Percentiles rank a stretch among this genome's conserved stretches.
These are phyloP conservation scores for Passer domesticus DNA, from an alignment of 2,113 vertebrate species.

Conservation along the genomic window DNA sequence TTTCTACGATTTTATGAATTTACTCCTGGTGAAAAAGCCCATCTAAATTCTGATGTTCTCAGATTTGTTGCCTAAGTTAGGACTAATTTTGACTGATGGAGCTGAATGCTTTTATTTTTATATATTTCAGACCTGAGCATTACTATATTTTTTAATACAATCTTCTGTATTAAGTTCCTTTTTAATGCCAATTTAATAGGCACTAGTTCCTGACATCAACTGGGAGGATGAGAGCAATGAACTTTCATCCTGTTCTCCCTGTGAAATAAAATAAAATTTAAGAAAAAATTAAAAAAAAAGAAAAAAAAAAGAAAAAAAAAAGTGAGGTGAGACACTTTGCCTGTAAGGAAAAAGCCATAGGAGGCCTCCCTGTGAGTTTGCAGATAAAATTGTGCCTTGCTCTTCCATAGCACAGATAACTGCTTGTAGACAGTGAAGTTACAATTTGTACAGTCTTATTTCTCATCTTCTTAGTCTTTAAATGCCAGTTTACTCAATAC, in stretches of 20 bases:
- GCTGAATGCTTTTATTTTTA: not conserved
- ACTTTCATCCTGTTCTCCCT: not conserved
- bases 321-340: not conserved
- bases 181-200: not conserved
- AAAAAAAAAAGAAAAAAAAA: not conserved
- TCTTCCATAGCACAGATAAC: not conserved
- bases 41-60: not conserved
- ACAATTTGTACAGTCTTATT: not conserved
- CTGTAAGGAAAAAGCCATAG: not conserved
- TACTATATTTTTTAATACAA: not conserved
- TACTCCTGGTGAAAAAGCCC: not conserved
- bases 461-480: not conserved
- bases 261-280: not conserved
- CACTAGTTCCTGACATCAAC: not conserved
- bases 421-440: not conserved
- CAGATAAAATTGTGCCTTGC: not conserved
- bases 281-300: not conserved
- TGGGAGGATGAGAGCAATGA: not conserved
- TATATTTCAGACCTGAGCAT: not conserved
- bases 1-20: not conserved
- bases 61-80: not conserved
- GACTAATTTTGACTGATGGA: not conserved
- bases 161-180: not conserved
- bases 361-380: not conserved
- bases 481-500: not conserved